Percentiles rank a stretch among this genome's conserved stretches.
Conservation (phyloP, 2,888 invertebrate genomes). For the Acronicta aceris region DNA sequence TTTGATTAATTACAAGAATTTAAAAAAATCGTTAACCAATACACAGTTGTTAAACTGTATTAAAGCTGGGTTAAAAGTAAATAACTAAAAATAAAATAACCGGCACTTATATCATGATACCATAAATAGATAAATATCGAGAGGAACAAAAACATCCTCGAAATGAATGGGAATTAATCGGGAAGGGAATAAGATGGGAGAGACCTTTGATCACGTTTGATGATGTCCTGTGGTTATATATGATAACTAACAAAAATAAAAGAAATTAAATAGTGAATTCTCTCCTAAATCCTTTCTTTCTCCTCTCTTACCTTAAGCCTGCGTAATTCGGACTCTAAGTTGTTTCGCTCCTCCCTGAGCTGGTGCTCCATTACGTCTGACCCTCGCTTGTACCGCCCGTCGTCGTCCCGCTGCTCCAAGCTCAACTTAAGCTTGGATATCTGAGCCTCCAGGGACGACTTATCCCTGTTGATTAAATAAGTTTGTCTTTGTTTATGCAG, state of each 20-base stretch:
- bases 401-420: slow-evolving; percentile 91
- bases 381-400: slow-evolving; percentile 90
- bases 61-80: too few relatives aligned
- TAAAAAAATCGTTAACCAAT: too few relatives aligned
- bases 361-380: slow-evolving; percentile 93
- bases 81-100: too few relatives aligned
- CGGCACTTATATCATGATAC: too few relatives aligned
- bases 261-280: background rate
- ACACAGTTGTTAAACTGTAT: too few relatives aligned
- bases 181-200: too few relatives aligned
- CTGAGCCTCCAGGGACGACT: slow-evolving; percentile 91
- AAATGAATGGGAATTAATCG: too few relatives aligned
- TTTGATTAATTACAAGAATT: too few relatives aligned
- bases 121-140: too few relatives aligned
- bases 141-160: too few relatives aligned
- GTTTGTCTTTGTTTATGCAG: background rate
- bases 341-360: slow-evolving; percentile 93
- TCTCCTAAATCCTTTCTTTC: background rate
- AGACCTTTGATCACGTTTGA: too few relatives aligned
- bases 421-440: slow-evolving; percentile 91
- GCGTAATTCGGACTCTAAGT: slow-evolving; percentile 93
- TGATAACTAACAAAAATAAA: background rate
- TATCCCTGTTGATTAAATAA: slow-evolving; percentile 86
- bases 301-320: slow-evolving; percentile 91
- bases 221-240: too few relatives aligned